These are phyloP conservation scores for Conus betulinus DNA, from an alignment of 1,140 invertebrate species.

Conservation along the genomic window DNA sequence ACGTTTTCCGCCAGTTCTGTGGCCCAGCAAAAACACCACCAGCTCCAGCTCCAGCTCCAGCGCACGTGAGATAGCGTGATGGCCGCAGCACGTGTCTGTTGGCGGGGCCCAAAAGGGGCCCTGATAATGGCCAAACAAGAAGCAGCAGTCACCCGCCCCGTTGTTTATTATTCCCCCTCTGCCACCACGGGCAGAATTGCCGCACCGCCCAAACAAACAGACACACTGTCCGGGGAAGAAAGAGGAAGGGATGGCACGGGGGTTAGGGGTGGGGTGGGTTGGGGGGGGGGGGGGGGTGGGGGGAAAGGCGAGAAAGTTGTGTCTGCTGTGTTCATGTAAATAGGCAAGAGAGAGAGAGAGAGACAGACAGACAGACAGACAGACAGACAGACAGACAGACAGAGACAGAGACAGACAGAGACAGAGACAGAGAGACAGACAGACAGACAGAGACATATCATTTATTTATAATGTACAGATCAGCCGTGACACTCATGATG, in stretches of 20 bases:
- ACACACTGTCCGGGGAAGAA: too few species aligned
- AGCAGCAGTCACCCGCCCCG: too few species aligned
- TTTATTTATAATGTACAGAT: background rate
- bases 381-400: background rate
- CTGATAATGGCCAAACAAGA: too few species aligned
- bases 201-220: background rate
- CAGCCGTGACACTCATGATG: background rate
- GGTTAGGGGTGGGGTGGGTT: too few species aligned
- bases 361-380: background rate
- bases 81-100: too few species aligned
- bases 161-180: background rate
- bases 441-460: background rate
- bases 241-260: too few species aligned
- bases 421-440: too few species aligned
- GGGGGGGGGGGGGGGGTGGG: background rate
- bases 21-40: too few species aligned
- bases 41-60: too few species aligned
- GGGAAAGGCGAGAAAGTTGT: background rate
- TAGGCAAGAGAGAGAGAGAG: background rate
- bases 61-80: too few species aligned
- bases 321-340: background rate
- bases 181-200: background rate
- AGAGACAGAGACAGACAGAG: background rate
- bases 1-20: too few species aligned
- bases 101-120: too few species aligned